Evolutionary conservation across 2,888 invertebrate species (phyloP), one percentile per base, ranked within the genome.

Genomic region (Lasioglossum vierecki): DNA sequence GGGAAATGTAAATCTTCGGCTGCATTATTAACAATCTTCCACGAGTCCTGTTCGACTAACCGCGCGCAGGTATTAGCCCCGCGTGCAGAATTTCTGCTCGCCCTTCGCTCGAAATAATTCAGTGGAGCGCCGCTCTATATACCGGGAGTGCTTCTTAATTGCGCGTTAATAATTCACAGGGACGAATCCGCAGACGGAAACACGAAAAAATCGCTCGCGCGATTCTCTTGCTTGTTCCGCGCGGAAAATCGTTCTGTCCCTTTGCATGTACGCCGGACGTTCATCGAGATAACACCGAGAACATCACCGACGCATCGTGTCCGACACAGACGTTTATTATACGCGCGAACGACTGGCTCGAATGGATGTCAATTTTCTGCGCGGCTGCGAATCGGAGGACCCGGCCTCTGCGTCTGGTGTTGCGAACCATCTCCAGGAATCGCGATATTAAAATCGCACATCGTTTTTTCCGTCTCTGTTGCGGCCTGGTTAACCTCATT

Each of bases 301-400:
- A 49, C 84, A 77, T 79, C 82, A 70, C 72, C 84, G 76, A 22
- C 4, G 79, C 84, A 74, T 9, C 22, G 76, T 80, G 88, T 86
- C 87, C 82, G 72, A 82, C 86, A 79, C 82, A 84, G 82, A 86
- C 84, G 84, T 88, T 84, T 82, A 86, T 83, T 83, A 85, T 72
- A 85, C 84, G 82, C 71, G n/a, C 75, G 86, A 88, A 74, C 81
- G 84, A 76, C 46, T 76, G 73, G 44, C 18, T 70, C 84, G 77
- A 86, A 88, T 88, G 81, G 88, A 53, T 84, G 84, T 86, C 88
- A 88, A 88, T 88, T 88, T 88, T 88, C 88, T 87, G 74, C 78
- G 41, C 80, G 86, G 68, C 74, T 83, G 88, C 83, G 82, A 88
- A 88, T 84, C 82, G 79, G 60, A 86, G 81, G 22, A 84, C 35